Conservation (phyloP, 2,797 vertebrate genomes). For the Sparidentex hasta region DNA sequence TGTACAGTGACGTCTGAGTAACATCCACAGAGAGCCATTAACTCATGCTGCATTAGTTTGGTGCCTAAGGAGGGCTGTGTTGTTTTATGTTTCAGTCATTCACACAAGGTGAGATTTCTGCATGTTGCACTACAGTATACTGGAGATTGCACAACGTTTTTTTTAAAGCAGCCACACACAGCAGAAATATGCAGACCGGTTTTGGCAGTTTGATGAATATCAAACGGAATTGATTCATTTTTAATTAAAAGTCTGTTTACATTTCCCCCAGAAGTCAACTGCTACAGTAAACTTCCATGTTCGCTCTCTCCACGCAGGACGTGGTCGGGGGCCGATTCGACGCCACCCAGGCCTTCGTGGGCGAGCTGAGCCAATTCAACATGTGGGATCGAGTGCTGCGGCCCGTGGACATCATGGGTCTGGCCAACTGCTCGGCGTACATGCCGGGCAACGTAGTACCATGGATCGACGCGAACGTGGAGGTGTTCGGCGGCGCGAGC, state of each 20-base stretch:
- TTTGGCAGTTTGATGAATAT: conserved; percentile 53
- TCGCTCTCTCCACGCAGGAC: conserved; percentile 85
- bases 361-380: conserved; percentile 98
- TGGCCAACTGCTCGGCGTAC: conserved; percentile 97
- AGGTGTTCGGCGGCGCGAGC: conserved; percentile 94
- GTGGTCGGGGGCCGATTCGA: conserved; percentile 96
- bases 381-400: conserved; percentile 98
- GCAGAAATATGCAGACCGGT: conserved; percentile 10
- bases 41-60: conserved; percentile 27
- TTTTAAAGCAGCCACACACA: conserved; percentile 37
- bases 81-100: conserved; percentile 31
- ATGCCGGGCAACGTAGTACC: conserved; percentile 98
- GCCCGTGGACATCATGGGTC: conserved; percentile 92
- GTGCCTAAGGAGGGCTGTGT: conserved; percentile 1
- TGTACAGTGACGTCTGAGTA: conserved; percentile 31
- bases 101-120: conserved; percentile 55
- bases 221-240: conserved; percentile 63
- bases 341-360: conserved; percentile 98
- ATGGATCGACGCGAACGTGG: conserved; percentile 95
- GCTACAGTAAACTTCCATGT: conserved; percentile 5
- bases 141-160: conserved; percentile 4
- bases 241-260: conserved; percentile 45
- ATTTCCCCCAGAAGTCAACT: conserved; percentile 14
- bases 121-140: conserved; percentile 44
- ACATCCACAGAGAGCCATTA: conserved; percentile 38